Evolutionary conservation across 2,797 vertebrate genomes (phyloP), one percentile per base, ranked within the genome.

Genomic region (Monodelphis domestica): DNA sequence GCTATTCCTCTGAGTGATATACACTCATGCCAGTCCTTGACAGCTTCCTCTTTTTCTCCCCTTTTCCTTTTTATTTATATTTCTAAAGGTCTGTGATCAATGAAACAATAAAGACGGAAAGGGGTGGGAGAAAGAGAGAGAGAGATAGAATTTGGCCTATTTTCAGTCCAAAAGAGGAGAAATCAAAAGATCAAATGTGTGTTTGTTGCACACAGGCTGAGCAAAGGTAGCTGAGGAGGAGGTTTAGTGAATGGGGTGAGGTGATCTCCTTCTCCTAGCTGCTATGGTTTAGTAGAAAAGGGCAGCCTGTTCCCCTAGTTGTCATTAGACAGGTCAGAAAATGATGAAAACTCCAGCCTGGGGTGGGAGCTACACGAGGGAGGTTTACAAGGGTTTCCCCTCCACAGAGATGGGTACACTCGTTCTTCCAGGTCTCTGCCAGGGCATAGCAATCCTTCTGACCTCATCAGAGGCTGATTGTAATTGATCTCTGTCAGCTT

Each of bases 251-350:
- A 52, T 51, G 89, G 51, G 30, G 4, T 12, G 0, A 33, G 28
- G 3, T 0, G 1, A 59, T 33, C 59, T 4, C 50, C 10, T 0
- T 14, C 12, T 63, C 6, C 0, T 0, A 0, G 29, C 28, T 12
- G 55, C 0, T n/a, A 55, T 0, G 53, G 9, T 11, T 17, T 0
- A 33, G 30, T 63, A 5, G 33, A 38, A 30, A 33, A 52, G 14
- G 0, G 28, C 0, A 0, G 3, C 30, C 50, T 53, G 51, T 29
- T 0, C 3, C 0, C 3, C 1, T 0, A 0, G 33, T 30, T 14
- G 57, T 11, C 57, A 11, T 33, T 14, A 30, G n/a, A n/a, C n/a
- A n/a, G 30, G 57, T 59, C 57, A 59, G 54, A 26, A 55, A 28
- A 10, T 59, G 30, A 30, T 59, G 29, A 29, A 59, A 59, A 14